Base-by-base conservation (phyloP, 2,888 invertebrate genomes). In the Lycia hirtaria region DNA sequence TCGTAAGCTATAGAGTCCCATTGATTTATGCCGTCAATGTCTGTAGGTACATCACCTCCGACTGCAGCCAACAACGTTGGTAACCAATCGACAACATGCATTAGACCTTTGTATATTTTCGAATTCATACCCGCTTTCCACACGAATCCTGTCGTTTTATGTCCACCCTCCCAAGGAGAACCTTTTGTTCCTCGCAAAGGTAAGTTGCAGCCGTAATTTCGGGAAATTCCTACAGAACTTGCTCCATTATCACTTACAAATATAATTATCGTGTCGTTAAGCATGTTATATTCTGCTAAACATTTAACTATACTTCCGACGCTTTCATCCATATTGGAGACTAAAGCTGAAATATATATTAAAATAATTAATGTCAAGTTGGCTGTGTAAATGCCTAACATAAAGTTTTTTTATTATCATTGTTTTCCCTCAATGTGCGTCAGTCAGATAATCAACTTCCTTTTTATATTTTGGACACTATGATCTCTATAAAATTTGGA, bases 171-270 rank as follows among this genome's bases (percentile, higher is more conserved):
- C 93, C 95, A 97, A 0, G 96, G 88, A 0, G 95, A 94, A 68
- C 94, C 93, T 85, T 97, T 97, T 76, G 95, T 94, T 20, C 96
- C 96, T 68, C 95, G 92, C 0, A 96, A 83, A 14, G 96, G 96
- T 86, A 94, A 95, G 83, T 96, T 96, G 4, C 95, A 95, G 1
- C 94, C 96, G 20, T 93, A 93, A 82, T 97, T 97, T 58, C 73
- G 65, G 7, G 67, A 93, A 54, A 93, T 75, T 1, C 96, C 96
- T 55, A 92, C 87, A 0, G 95, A 94, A 1, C 95, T 94, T 0
- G 95, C 96, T 0, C 97, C 96, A 76, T 98, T 98, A 79, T 98
- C 98, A 17, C 96, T 95, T 63, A 96, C 94, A 78, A 97, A 97
- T 10, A 97, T 76, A 32, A 98, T 92, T 17, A 98, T 93, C 1